Conservation (phyloP, 2,113 vertebrate genomes). For the Rhizomys pruinosus region DNA sequence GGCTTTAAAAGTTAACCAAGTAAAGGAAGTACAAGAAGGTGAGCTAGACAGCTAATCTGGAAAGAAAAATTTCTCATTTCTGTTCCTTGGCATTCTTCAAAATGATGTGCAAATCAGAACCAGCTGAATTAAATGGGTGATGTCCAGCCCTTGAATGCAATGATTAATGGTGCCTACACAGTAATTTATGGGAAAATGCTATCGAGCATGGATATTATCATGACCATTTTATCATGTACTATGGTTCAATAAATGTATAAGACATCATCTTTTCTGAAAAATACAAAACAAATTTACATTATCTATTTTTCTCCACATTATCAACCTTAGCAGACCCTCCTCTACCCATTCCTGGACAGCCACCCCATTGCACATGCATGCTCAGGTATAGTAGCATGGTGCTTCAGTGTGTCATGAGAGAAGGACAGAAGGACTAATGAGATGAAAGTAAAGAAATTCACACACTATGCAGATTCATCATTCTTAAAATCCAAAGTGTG, state of each 20-base stretch:
- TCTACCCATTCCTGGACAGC: not conserved
- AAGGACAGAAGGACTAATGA: not conserved
- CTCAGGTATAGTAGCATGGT: not conserved
- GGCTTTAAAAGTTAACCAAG: conserved; percentile 9
- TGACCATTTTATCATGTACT: conserved; percentile 81
- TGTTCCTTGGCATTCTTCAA: conserved; percentile 75
- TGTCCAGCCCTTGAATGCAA: conserved; percentile 82
- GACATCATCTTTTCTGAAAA: conserved; percentile 43
- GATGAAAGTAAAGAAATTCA: conserved; percentile 53
- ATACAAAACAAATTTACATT: conserved; percentile 62
- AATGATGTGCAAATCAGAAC: conserved; percentile 83
- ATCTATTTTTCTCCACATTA: conserved; percentile 55
- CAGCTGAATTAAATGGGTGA: conserved; percentile 85
- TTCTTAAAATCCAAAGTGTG: not conserved
- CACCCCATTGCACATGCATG: not conserved
- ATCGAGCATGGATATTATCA: conserved; percentile 79
- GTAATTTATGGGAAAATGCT: conserved; percentile 85
- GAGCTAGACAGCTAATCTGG: conserved; percentile 65
- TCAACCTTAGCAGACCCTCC: conserved; percentile 26
- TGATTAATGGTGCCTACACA: conserved; percentile 84
- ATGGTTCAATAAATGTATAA: conserved; percentile 66
- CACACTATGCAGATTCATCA: not conserved
- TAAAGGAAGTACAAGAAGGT: conserved; percentile 55
- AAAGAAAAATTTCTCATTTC: conserved; percentile 77
- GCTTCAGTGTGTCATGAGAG: not conserved